phyloP scores from a whole-genome alignment of 2,797 vertebrate species.

The Hipposideros larvatus region DNA sequence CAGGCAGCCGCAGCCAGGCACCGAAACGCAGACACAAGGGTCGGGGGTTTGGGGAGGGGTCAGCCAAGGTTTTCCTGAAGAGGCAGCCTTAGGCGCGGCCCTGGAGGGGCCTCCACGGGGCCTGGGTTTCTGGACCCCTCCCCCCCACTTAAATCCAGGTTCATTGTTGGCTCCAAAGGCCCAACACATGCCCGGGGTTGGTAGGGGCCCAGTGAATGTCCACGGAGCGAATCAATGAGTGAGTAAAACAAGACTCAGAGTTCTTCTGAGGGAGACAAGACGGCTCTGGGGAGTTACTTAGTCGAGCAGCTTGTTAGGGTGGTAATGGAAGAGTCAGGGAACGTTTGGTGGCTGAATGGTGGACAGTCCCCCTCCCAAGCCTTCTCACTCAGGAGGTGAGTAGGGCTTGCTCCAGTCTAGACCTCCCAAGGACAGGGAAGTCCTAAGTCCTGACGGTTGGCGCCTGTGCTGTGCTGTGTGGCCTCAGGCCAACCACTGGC shows the following conservation, averaged over 20 bases:
- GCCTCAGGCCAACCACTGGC: background rate
- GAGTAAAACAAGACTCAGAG: background rate
- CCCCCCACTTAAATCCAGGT: background rate
- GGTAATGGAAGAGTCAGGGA: background rate
- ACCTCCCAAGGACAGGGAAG: background rate
- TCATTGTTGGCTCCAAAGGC: background rate
- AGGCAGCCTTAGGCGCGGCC: fast-evolving
- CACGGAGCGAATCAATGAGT: fast-evolving
- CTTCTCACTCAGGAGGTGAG: background rate
- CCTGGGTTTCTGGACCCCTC: background rate
- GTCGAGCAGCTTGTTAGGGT: background rate
- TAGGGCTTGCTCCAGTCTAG: background rate
- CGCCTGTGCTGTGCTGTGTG: background rate
- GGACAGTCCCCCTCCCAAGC: background rate
- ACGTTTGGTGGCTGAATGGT: background rate
- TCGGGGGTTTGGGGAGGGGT: no score
- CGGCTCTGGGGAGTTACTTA: background rate
- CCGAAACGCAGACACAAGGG: background rate
- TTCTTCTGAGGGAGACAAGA: background rate
- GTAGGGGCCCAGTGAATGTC: background rate
- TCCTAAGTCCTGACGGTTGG: background rate
- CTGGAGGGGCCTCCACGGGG: fast-evolving
- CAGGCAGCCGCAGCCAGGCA: fast-evolving
- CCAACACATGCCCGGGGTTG: fast-evolving
- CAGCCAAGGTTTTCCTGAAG: background rate